Evolutionary conservation across 2,797 vertebrate genomes (phyloP).

Genomic region (Darevskia nairensis): DNA sequence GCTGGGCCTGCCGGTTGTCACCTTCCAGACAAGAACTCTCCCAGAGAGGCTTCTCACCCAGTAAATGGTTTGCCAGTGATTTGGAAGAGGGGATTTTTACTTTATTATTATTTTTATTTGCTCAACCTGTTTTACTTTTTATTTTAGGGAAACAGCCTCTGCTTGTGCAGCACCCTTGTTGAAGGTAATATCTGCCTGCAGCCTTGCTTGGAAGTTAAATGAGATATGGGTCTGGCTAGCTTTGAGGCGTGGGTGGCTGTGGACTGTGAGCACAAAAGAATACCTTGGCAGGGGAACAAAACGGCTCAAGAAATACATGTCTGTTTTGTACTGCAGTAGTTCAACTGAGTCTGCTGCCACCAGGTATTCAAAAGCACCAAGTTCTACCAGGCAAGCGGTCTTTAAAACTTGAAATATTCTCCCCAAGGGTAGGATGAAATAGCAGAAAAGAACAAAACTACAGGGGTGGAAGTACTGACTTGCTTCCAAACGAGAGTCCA

Average conservation of each 20-base stretch:
- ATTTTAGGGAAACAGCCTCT: not conserved
- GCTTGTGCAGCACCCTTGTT: not conserved
- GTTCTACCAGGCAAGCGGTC: not conserved
- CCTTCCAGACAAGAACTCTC: constrained; percentile 2
- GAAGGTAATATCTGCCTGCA: not conserved
- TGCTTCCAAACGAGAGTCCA: not conserved
- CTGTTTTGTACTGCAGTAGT: not conserved
- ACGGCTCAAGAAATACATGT: not conserved
- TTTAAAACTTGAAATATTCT: not conserved
- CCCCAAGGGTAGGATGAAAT: not conserved
- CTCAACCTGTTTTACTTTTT: not conserved
- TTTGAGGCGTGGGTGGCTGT: not conserved
- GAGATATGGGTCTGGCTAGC: not conserved
- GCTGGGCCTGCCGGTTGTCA: constrained; percentile 28
- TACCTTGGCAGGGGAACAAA: not conserved
- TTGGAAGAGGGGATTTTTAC: not conserved
- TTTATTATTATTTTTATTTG: not conserved
- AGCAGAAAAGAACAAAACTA: not conserved
- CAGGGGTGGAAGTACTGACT: not conserved
- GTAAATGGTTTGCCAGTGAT: not conserved
- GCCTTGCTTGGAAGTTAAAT: not conserved
- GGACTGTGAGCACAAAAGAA: not conserved
- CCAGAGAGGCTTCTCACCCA: not conserved
- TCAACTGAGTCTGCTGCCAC: not conserved
- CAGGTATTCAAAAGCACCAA: not conserved